These are phyloP conservation scores for Panorpa germanica DNA, from an alignment of 2,888 invertebrate species.

Conservation along the genomic window DNA sequence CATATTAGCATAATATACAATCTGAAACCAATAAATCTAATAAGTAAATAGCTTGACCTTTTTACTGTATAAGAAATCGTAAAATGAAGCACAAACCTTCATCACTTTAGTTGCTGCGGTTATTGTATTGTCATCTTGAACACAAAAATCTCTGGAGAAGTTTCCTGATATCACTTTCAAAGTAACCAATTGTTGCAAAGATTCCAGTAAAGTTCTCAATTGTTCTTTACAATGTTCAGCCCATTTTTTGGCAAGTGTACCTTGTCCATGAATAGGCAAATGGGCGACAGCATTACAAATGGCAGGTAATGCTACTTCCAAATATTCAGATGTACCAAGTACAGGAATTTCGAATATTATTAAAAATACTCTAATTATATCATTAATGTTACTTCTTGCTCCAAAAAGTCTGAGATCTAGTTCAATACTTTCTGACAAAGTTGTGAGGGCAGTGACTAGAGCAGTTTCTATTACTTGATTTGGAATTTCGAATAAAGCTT, in stretches of 20 bases:
- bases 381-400: slow-evolving; percentile 24
- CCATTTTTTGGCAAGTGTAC: slow-evolving; percentile 64
- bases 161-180: slow-evolving; percentile 63
- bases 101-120: slow-evolving; percentile 74
- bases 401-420: slow-evolving; percentile 43
- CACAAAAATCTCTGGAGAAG: slow-evolving; percentile 47
- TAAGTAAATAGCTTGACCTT: slow-evolving; percentile 1
- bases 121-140: slow-evolving; percentile 73
- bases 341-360: slow-evolving; percentile 65
- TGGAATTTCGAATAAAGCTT: slow-evolving; percentile 21
- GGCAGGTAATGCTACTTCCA: slow-evolving; percentile 65
- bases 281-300: slow-evolving; percentile 57
- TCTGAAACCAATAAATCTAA: slow-evolving; percentile 25
- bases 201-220: slow-evolving; percentile 48
- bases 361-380: slow-evolving; percentile 31
- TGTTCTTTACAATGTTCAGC: slow-evolving; percentile 43
- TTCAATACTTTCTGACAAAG: slow-evolving; percentile 50
- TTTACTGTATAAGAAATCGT: background rate
- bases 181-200: slow-evolving; percentile 76
- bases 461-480: too few relatives aligned
- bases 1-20: slow-evolving; percentile 76
- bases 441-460: slow-evolving; percentile 53
- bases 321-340: slow-evolving; percentile 54
- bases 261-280: slow-evolving; percentile 54
- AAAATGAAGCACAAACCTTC: slow-evolving; percentile 35